Base-by-base conservation (phyloP, 2,888 invertebrate species). In the Prosopocoilus inquinatus region DNA sequence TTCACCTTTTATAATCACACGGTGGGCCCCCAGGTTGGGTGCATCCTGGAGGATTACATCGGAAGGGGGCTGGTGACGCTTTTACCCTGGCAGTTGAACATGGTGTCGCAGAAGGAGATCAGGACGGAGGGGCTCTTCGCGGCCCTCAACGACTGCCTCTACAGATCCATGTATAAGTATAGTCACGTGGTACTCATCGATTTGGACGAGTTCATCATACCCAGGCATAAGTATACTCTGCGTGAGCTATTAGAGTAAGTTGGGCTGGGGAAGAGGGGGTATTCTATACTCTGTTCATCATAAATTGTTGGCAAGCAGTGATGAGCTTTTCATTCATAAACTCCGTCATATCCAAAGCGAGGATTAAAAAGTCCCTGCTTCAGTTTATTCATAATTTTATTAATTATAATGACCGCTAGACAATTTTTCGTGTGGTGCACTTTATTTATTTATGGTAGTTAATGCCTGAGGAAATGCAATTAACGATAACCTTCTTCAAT, bases 1-100 rank as follows among this genome's bases (percentile, higher is more conserved):
- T 93, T 95, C 76, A 92, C 91, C 50, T 88, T 95, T 78, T 95
- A 94, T 80, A 95, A 95, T 74, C 90, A 92, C 73, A 93, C 94
- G 0, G 80, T 94, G 43, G 93, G 94, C 13, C 78, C 82, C 0
- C 86, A 88, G 48, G 91, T 91, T 9, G 84, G 84, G 12, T 94
- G 94, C 72, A 81, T 92, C 16, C 79, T 94, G 38, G 58, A 66
- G 52, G 69, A 77, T 58, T 77, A 77, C 62, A 70, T 72, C n/a
- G 65, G 68, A 8, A 64, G 81, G 63, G 89, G 89, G 2, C 72
- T 87, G 8, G 84, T 90, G 53, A 88, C 88, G 1, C 73, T 92
- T 61, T 78, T 91, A 64, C 89, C 90, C 1, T 92, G 92, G 95
- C 87, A 91, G 72, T 82, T 94, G 64, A 89, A 93, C 58, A 89